Conservation (phyloP, 2,888 invertebrate species). For the Dynastes tityus region DNA sequence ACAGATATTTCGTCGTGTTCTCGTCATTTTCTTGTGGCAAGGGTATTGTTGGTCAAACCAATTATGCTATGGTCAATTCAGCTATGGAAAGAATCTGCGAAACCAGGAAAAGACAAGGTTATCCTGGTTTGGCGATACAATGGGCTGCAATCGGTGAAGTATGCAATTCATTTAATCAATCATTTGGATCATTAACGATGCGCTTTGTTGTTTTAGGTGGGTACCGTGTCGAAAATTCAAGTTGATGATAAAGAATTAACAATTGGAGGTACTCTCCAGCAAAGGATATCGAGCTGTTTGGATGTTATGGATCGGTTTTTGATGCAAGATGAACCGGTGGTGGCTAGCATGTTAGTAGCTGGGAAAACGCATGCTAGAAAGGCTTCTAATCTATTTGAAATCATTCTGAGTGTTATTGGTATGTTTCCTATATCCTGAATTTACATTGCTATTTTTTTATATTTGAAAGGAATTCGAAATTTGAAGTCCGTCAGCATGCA, state of each 20-base stretch:
- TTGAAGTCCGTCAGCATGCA: constrained; percentile 80
- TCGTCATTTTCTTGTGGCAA: constrained; percentile 93
- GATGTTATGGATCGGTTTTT: constrained; percentile 80
- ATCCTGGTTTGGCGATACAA: constrained; percentile 57
- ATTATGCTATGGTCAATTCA: constrained; percentile 92
- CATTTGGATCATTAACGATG: not conserved
- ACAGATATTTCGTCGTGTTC: constrained; percentile 88
- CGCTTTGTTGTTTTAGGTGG: constrained; percentile 43
- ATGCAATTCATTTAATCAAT: constrained; percentile 67
- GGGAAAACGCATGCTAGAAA: constrained; percentile 81
- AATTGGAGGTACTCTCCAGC: constrained; percentile 77
- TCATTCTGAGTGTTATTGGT: constrained; percentile 77
- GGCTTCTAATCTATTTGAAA: constrained; percentile 78
- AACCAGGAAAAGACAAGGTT: constrained; percentile 65
- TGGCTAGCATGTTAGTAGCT: constrained; percentile 90
- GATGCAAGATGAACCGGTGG: constrained; percentile 77
- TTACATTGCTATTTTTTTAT: not conserved
- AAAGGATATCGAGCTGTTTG: constrained; percentile 78
- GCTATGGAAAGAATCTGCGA: constrained; percentile 91
- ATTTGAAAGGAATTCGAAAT: constrained; percentile 76
- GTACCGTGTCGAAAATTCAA: constrained; percentile 54
- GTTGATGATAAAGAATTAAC: constrained; percentile 51
- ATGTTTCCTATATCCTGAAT: constrained; percentile 1
- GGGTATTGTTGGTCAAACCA: constrained; percentile 93
- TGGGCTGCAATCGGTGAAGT: constrained; percentile 58